A percentile compares a stretch with the other conserved stretches of the same genome.
These are phyloP conservation scores for Nipponia nippon DNA, from an alignment of 2,113 vertebrate species.

Conservation along the genomic window DNA sequence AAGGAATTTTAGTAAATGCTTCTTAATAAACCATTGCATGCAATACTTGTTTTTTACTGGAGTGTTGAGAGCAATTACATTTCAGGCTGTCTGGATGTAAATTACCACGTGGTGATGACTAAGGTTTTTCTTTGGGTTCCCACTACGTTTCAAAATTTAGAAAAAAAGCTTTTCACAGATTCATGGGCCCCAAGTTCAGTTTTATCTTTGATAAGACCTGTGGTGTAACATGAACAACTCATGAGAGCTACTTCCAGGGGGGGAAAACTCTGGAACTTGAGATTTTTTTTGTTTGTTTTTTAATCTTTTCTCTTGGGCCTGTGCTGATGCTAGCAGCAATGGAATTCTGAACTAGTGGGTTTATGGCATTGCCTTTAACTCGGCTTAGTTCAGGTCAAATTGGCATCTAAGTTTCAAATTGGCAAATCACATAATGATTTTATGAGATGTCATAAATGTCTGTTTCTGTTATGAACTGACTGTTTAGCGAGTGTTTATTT, in stretches of 20 bases:
- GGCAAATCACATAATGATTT: neutral
- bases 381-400: neutral
- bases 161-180: neutral
- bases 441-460: neutral
- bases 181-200: fast-evolving
- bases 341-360: neutral
- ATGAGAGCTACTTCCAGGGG: neutral
- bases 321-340: neutral
- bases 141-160: neutral
- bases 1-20: neutral
- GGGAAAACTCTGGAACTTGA: neutral
- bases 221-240: neutral
- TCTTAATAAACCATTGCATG: neutral
- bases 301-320: neutral
- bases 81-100: neutral
- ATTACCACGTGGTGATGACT: neutral
- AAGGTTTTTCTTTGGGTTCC: neutral
- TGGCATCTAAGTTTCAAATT: neutral
- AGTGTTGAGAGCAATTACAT: neutral
- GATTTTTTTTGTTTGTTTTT: too few relatives aligned
- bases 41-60: neutral
- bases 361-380: neutral
- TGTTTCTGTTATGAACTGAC: neutral
- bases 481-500: neutral
- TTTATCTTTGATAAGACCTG: neutral